Conservation (phyloP, 2,888 invertebrate genomes). For the Branchellion lobata region DNA sequence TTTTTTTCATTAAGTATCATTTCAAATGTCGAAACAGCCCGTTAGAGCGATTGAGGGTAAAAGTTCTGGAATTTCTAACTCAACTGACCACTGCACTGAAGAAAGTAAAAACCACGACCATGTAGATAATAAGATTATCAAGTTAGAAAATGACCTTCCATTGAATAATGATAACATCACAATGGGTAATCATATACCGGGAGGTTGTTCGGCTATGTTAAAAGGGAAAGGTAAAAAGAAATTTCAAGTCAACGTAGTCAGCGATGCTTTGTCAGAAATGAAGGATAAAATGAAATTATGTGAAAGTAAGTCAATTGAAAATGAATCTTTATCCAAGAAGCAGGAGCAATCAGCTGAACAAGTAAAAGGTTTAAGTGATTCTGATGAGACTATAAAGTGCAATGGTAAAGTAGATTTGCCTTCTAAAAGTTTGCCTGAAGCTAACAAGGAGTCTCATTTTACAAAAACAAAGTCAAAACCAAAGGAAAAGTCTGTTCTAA, state of each 20-base stretch:
- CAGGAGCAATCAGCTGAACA: neutral
- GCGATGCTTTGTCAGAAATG: neutral
- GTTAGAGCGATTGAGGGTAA: neutral
- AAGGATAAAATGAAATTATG: too few relatives aligned
- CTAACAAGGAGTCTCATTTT: too few relatives aligned
- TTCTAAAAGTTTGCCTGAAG: too few relatives aligned
- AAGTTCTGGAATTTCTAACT: neutral
- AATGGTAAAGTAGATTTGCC: too few relatives aligned
- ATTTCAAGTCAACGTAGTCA: constrained; percentile 4
- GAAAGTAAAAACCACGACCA: neutral
- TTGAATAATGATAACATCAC: neutral
- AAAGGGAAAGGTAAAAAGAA: constrained; percentile 15
- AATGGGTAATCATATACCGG: neutral
- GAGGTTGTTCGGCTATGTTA: constrained; percentile 4
- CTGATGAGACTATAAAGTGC: too few relatives aligned
- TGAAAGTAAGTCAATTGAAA: neutral
- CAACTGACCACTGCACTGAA: neutral
- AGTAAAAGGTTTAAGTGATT: too few relatives aligned
- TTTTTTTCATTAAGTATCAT: neutral
- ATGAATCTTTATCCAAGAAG: neutral
- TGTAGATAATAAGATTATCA: neutral
- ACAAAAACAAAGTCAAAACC: neutral
- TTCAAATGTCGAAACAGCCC: constrained; percentile 19
- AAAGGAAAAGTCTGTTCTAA: neutral
- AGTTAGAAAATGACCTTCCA: neutral